A percentile compares a stretch with the other conserved stretches of the same genome.
phyloP scores from a whole-genome alignment of 2,797 vertebrate species.

The Limosa lapponica region DNA sequence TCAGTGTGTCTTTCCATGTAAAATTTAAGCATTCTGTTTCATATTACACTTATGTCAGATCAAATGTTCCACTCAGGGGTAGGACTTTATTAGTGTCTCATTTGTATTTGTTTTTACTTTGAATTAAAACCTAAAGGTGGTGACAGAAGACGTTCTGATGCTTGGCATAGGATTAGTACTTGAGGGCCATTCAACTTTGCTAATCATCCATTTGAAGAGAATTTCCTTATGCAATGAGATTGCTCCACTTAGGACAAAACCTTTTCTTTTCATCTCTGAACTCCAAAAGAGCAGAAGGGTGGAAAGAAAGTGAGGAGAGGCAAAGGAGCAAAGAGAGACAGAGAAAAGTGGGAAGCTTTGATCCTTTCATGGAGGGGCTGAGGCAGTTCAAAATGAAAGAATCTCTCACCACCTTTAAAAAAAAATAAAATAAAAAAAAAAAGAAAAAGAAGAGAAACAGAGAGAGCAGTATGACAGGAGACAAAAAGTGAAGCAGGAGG shows the following conservation, averaged over 20 bases:
- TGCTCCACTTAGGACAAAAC: background rate
- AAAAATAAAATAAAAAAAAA: too few species aligned
- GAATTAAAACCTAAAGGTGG: slow-evolving; percentile 41
- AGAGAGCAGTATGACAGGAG: slow-evolving; percentile 4
- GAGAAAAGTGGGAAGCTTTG: slow-evolving; percentile 47
- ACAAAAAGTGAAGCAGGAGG: background rate
- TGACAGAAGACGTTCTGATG: slow-evolving; percentile 45
- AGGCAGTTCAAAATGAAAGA: slow-evolving; percentile 34
- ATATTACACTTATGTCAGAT: slow-evolving; percentile 1
- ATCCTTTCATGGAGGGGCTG: background rate
- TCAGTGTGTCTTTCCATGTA: background rate
- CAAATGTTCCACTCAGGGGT: background rate
- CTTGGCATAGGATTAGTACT: slow-evolving; percentile 15
- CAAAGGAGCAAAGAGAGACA: background rate
- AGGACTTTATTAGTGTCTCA: slow-evolving; percentile 19
- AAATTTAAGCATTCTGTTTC: slow-evolving; percentile 1
- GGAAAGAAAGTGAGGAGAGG: background rate
- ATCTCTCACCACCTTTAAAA: slow-evolving; percentile 20
- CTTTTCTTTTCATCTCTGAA: background rate
- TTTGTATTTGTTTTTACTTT: slow-evolving; percentile 45
- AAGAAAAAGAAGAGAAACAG: background rate
- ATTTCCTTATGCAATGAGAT: slow-evolving; percentile 30
- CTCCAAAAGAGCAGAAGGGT: background rate
- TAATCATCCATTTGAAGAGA: slow-evolving; percentile 31
- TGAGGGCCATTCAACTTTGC: background rate